Conservation (phyloP, 2,113 vertebrate species). For the Forbesichthys papilliferus region DNA sequence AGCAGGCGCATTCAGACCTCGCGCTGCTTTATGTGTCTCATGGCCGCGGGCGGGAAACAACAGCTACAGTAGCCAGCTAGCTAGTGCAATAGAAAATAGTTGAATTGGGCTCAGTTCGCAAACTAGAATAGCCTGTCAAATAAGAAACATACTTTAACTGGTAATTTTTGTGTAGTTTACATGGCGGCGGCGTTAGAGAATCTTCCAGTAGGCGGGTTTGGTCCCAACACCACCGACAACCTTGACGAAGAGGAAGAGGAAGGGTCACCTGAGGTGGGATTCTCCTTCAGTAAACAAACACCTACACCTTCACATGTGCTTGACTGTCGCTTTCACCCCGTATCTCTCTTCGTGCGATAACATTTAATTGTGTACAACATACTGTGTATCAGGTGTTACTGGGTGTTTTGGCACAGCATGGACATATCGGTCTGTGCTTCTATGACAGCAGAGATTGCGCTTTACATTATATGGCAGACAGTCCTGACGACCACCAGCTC, state of each 20-base stretch:
- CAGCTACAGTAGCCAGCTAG: too few species aligned
- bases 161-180: neutral
- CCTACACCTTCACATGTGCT: neutral
- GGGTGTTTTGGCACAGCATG: constrained; percentile 83
- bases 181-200: constrained; percentile 41
- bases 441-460: constrained; percentile 87
- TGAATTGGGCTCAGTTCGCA: too few species aligned
- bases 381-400: constrained; percentile 75
- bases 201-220: constrained; percentile 17
- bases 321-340: neutral
- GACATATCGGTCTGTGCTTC: constrained; percentile 84
- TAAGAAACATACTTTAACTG: too few species aligned
- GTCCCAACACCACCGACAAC: neutral
- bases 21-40: too few species aligned
- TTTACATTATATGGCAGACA: constrained; percentile 87
- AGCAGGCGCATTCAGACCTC: too few species aligned
- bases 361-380: too few species aligned
- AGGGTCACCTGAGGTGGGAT: constrained; percentile 51
- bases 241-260: constrained; percentile 64
- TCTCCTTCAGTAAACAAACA: neutral
- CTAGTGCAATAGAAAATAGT: too few species aligned
- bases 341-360: neutral
- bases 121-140: too few species aligned
- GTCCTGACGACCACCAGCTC: constrained; percentile 81
- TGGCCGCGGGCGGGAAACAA: too few species aligned